Percentiles rank a stretch among this genome's conserved stretches.
Evolutionary conservation across 2,888 invertebrate genomes (phyloP).

Genomic region (Eristalinus sepulchralis): DNA sequence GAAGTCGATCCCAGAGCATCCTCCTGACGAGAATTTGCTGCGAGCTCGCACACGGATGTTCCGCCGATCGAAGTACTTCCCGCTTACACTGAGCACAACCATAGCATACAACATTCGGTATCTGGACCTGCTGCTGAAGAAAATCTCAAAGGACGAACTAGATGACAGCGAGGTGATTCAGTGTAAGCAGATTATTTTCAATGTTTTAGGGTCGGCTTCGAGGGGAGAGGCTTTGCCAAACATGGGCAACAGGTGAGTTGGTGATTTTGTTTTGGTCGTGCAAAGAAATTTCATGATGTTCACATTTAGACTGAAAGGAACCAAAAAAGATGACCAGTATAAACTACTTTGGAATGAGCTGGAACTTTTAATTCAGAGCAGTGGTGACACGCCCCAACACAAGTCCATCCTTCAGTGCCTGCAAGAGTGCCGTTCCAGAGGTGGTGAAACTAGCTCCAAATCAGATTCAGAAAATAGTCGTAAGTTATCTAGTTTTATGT

Average conservation of each 20-base stretch:
- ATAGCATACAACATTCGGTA: slow-evolving; percentile 92
- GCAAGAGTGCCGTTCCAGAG: slow-evolving; percentile 85
- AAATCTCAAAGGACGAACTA: slow-evolving; percentile 91
- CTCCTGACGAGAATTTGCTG: slow-evolving; percentile 80
- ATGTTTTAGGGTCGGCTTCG: slow-evolving; percentile 90
- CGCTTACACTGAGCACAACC: slow-evolving; percentile 93
- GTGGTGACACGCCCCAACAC: slow-evolving; percentile 90
- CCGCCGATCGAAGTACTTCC: slow-evolving; percentile 92
- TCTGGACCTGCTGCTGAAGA: slow-evolving; percentile 89
- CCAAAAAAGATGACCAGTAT: slow-evolving; percentile 93
- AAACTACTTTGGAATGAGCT: slow-evolving; percentile 94
- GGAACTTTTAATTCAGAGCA: slow-evolving; percentile 90
- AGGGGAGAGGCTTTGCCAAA: slow-evolving; percentile 90
- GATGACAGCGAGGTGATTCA: slow-evolving; percentile 93
- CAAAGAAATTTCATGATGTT: neutral
- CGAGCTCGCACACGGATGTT: slow-evolving; percentile 87
- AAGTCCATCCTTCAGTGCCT: slow-evolving; percentile 89
- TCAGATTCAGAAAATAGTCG: slow-evolving; percentile 82
- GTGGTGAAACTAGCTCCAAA: slow-evolving; percentile 83
- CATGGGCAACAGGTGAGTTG: slow-evolving; percentile 84
- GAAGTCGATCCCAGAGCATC: slow-evolving; percentile 81
- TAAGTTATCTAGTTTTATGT: slow-evolving; percentile 50
- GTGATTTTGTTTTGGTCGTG: neutral
- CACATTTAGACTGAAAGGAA: slow-evolving; percentile 78
- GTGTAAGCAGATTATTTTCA: slow-evolving; percentile 92